These are phyloP conservation scores for Myiozetetes cayanensis DNA, from an alignment of 2,113 vertebrate genomes.

Conservation along the genomic window DNA sequence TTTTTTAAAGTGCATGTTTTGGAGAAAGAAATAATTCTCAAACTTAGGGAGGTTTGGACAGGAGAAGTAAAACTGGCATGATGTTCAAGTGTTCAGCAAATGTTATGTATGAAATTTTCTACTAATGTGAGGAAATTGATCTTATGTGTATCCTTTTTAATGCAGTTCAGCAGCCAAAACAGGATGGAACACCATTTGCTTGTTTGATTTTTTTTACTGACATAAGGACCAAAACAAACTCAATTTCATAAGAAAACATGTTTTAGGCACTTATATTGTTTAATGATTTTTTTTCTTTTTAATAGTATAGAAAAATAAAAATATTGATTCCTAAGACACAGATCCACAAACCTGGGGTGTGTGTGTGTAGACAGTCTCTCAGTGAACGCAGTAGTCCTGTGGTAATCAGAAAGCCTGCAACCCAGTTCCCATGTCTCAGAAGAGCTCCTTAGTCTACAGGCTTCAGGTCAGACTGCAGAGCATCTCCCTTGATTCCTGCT, in stretches of 20 bases:
- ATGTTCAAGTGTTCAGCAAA: neutral
- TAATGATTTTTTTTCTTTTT: neutral
- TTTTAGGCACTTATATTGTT: neutral
- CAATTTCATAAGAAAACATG: neutral
- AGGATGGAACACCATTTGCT: neutral
- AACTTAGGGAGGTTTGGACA: accelerated
- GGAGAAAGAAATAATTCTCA: neutral
- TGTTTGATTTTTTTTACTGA: neutral
- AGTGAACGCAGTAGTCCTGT: neutral
- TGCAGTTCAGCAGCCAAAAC: neutral
- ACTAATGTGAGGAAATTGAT: neutral
- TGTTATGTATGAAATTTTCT: neutral
- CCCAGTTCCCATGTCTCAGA: neutral
- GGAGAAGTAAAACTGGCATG: neutral
- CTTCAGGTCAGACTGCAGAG: neutral
- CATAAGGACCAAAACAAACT: neutral
- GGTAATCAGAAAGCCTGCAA: neutral
- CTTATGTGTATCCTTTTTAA: neutral
- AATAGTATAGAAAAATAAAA: neutral
- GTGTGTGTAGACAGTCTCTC: accelerated
- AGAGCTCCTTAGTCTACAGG: neutral
- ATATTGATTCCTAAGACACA: neutral
- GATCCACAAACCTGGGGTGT: neutral
- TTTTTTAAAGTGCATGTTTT: neutral
- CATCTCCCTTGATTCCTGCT: neutral